Conservation (phyloP, 1,140 invertebrate species). For the Sinonovacula constricta region DNA sequence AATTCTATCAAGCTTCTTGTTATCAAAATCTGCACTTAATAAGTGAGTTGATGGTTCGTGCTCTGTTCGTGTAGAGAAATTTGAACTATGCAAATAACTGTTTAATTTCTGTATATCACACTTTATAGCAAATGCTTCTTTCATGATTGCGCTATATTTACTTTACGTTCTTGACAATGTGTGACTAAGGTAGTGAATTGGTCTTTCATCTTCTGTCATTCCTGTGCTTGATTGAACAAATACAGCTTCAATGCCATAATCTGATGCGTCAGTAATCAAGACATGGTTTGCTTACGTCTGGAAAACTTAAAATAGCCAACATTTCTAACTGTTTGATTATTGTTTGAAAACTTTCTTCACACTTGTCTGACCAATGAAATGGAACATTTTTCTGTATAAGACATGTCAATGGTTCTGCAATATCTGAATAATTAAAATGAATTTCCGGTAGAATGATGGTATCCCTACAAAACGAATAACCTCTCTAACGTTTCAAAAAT, state of each 20-base stretch:
- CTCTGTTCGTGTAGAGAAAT: background rate
- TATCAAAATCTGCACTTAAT: conserved; percentile 2
- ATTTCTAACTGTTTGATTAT: background rate
- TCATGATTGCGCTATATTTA: background rate
- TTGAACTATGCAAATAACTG: background rate
- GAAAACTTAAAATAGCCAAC: background rate
- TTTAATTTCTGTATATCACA: conserved; percentile 5
- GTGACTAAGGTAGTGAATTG: background rate
- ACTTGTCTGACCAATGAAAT: background rate
- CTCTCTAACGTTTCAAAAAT: background rate
- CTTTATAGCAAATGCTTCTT: conserved; percentile 10
- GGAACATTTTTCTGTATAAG: background rate
- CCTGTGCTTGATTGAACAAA: background rate
- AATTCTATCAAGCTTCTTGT: background rate
- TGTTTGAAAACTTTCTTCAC: background rate
- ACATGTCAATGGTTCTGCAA: background rate
- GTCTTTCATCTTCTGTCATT: background rate
- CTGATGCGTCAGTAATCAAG: background rate
- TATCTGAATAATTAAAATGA: background rate
- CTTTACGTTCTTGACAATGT: background rate
- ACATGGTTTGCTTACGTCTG: background rate
- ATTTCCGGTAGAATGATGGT: background rate
- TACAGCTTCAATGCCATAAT: background rate
- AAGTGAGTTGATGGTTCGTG: background rate
- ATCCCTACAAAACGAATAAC: background rate